These are phyloP conservation scores for Galaxias olidus DNA, from an alignment of 2,797 vertebrate species.

Conservation along the genomic window DNA sequence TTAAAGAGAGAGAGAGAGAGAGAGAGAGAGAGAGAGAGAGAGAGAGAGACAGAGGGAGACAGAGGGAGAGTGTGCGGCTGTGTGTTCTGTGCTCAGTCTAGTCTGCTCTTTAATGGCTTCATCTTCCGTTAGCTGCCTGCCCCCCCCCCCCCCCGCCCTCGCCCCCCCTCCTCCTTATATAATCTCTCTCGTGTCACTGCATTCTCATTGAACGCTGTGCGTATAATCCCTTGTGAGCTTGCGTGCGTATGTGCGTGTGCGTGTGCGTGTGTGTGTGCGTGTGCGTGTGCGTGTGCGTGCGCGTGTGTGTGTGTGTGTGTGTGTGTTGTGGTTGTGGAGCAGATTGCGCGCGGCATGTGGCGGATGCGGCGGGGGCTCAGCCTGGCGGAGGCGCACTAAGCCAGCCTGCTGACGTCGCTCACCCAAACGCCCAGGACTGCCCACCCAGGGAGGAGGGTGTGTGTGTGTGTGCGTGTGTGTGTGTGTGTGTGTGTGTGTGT, in stretches of 20 bases:
- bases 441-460: not conserved
- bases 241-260: not conserved
- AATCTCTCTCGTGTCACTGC: conserved; percentile 45
- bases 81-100: conserved; percentile 27
- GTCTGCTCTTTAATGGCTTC: conserved; percentile 48
- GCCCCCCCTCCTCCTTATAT: conserved; percentile 34
- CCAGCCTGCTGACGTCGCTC: not conserved
- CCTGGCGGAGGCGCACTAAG: not conserved
- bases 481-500: conserved; percentile 12
- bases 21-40: conserved; percentile 16
- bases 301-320: conserved; percentile 17
- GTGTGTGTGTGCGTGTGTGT: not conserved
- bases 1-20: conserved; percentile 18
- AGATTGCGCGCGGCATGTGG: conserved; percentile 18
- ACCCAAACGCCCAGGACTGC: not conserved
- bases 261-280: conserved; percentile 6
- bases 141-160: not conserved
- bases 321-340: conserved; percentile 19
- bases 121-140: conserved; percentile 33
- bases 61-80: no score
- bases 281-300: conserved; percentile 4
- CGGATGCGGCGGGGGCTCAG: conserved; percentile 7
- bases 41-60: no score
- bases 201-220: conserved; percentile 39
- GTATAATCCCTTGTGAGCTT: conserved; percentile 32